phyloP scores from a whole-genome alignment of 2,113 vertebrate species.

The Festucalex cinctus region DNA sequence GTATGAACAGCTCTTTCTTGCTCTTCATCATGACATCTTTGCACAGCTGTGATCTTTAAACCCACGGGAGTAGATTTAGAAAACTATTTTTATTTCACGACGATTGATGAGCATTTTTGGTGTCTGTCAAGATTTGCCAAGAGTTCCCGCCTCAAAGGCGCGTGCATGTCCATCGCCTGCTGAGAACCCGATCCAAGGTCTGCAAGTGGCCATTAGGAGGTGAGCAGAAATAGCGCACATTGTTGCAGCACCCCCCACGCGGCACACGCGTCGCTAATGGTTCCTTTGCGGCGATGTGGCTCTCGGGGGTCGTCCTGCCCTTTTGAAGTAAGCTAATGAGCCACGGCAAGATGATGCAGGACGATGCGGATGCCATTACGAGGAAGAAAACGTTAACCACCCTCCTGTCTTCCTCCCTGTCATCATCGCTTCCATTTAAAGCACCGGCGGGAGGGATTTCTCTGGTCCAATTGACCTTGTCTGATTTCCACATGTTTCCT shows the following conservation, averaged over 20 bases:
- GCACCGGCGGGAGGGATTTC: constrained; percentile 5
- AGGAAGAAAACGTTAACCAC: constrained; percentile 8
- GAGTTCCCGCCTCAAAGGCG: constrained; percentile 12
- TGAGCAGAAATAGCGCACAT: constrained; percentile 37
- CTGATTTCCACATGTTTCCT: constrained; percentile 31
- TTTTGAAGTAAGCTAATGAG: constrained; percentile 3
- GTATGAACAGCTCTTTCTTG: no score
- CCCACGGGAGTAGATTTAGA: neutral
- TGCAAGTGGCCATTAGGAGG: constrained; percentile 21
- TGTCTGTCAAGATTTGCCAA: constrained; percentile 23
- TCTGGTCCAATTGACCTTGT: constrained; percentile 27
- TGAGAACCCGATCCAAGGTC: constrained; percentile 31
- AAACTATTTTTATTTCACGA: constrained; percentile 23
- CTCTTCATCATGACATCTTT: constrained; percentile 6
- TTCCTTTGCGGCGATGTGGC: constrained; percentile 9
- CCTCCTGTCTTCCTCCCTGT: neutral
- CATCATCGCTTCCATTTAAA: constrained; percentile 19
- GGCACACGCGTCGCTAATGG: constrained; percentile 8
- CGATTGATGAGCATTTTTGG: constrained; percentile 27
- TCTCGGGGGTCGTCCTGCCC: constrained; percentile 5
- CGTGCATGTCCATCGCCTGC: constrained; percentile 11
- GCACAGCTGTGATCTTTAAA: no score
- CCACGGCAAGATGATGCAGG: neutral
- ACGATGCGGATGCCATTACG: constrained; percentile 1
- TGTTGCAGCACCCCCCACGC: constrained; percentile 6